Evolutionary conservation across 2,113 vertebrate genomes (phyloP), one percentile per base, ranked within the genome.

Genomic region (Mesocricetus auratus): DNA sequence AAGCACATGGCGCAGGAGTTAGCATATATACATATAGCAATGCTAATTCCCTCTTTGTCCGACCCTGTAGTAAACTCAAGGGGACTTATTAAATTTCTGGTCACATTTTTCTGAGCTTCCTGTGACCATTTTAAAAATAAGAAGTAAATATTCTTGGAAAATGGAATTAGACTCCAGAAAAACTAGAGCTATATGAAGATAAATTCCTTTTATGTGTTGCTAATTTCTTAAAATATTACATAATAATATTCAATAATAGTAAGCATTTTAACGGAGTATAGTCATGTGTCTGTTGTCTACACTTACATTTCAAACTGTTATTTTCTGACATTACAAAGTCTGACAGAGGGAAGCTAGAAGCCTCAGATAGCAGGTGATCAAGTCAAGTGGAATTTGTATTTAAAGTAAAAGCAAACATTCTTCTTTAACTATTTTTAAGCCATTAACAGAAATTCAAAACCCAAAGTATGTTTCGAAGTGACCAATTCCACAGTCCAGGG

Each of bases 381-480:
- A 95, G 58, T 90, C 89, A 93, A 97, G 91, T 94, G 68, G 92
- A 95, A 92, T 93, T 96, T 45, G 73, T 86, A 93, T 97, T 94
- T 96, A 85, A 96, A 96, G 96, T 94, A 83, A 95, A 95, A 95
- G 69, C 73, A 91, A 92, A 95, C 86, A 60, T 68, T 66, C 39
- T 71, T 60, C 36, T 95, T 68, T 75, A 94, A 85, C 94, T 96
- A 93, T 94, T 97, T 97, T 97, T 96, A 95, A 95, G 77, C 82
- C 62, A 94, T 31, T 86, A 88, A 66, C 66, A 93, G 90, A 92
- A 93, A 96, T 91, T 95, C 39, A 74, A 92, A 96, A 94, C 71
- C 64, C 31, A 93, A 95, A 93, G 68, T 88, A 66, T 64, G 85
- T 88, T 81, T 86, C 60, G 5, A 94, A 96, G 93, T 77, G 93